These are phyloP conservation scores for Silvanus unidentatus DNA, from an alignment of 2,888 invertebrate genomes.

Conservation along the genomic window DNA sequence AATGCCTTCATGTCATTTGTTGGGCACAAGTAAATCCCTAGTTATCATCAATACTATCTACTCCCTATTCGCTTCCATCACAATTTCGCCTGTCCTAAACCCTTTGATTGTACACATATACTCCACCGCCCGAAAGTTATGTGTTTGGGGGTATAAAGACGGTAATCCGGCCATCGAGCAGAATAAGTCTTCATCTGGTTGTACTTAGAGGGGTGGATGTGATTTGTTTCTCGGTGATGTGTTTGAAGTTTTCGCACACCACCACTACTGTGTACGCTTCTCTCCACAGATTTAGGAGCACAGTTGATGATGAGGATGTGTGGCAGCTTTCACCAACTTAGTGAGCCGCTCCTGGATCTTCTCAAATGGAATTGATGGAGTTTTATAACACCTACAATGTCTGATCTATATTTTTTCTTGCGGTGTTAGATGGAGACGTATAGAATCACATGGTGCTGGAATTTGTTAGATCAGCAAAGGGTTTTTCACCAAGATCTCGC, in stretches of 20 bases:
- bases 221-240: slow-evolving; percentile 40
- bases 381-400: slow-evolving; percentile 12
- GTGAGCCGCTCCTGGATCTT: no score
- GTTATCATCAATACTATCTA: neutral
- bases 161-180: slow-evolving; percentile 37
- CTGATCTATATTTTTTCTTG: slow-evolving; percentile 11
- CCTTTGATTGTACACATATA: slow-evolving; percentile 10
- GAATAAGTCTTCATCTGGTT: slow-evolving; percentile 43
- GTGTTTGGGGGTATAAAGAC: slow-evolving; percentile 12
- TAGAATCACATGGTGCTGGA: no score
- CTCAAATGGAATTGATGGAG: slow-evolving; percentile 13
- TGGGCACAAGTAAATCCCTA: no score
- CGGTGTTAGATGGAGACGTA: no score
- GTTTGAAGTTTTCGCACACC: slow-evolving; percentile 37
- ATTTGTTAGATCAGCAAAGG: no score
- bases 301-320: slow-evolving; percentile 40
- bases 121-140: neutral
- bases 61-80: slow-evolving; percentile 22
- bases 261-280: no score
- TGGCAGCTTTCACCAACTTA: slow-evolving; percentile 20
- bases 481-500: no score
- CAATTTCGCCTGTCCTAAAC: slow-evolving; percentile 20
- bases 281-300: slow-evolving; percentile 32
- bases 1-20: no score
- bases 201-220: slow-evolving; percentile 31